Percentiles rank a stretch among this genome's conserved stretches.
Conservation (phyloP, 2,113 vertebrate species). For the Heteronetta atricapilla region DNA sequence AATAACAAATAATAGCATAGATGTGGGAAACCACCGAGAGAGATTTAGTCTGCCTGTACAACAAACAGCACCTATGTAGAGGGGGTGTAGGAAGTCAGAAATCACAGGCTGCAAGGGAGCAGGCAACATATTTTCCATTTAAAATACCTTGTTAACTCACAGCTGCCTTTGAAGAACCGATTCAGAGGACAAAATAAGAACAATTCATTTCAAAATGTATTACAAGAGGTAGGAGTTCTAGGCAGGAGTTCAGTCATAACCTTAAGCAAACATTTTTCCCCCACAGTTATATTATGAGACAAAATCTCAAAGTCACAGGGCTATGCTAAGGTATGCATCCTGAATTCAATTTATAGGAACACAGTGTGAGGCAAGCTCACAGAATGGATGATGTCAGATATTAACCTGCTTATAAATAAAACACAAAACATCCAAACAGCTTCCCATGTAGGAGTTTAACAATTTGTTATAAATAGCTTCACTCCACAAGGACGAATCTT, state of each 20-base stretch:
- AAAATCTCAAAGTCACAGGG: not conserved
- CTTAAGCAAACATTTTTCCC: not conserved
- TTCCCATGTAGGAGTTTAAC: not conserved
- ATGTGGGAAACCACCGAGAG: not conserved
- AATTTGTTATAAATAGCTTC: not conserved
- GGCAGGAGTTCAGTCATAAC: too few relatives aligned
- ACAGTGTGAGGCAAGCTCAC: not conserved
- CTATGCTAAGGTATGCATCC: not conserved
- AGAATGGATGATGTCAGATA: not conserved
- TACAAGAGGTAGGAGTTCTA: not conserved
- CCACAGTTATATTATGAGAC: not conserved
- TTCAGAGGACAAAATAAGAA: not conserved
- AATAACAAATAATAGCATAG: not conserved
- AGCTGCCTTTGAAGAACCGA: not conserved
- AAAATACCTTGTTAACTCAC: not conserved
- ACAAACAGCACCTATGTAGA: not conserved
- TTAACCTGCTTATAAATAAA: not conserved
- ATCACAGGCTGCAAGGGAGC: not conserved
- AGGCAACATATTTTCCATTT: not conserved
- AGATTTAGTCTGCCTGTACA: not conserved
- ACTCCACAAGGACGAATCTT: not conserved
- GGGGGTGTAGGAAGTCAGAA: not conserved
- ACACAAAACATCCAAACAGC: not conserved
- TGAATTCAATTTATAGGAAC: not conserved
- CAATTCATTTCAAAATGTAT: not conserved